These are phyloP conservation scores for Caenorhabditis japonica DNA, from an alignment of 2,888 invertebrate genomes.

Conservation along the genomic window DNA sequence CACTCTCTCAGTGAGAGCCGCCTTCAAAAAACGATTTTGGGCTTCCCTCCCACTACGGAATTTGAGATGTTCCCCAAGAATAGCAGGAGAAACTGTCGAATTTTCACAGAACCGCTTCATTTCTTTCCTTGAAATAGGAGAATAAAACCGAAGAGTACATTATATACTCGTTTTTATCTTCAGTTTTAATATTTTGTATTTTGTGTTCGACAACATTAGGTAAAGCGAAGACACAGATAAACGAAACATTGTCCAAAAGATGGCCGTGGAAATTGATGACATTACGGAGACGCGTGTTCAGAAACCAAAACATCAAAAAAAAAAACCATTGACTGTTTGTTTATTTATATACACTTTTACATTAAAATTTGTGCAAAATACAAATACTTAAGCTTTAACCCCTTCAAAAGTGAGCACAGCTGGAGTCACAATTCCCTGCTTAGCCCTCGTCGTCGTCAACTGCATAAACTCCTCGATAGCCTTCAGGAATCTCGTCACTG, in stretches of 20 bases:
- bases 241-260: constrained; percentile 11
- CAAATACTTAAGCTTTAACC: not conserved
- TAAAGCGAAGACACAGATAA: too few relatives aligned
- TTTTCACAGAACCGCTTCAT: constrained; percentile 32
- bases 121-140: too few relatives aligned
- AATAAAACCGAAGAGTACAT: not conserved
- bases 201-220: constrained; percentile 26
- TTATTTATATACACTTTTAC: too few relatives aligned
- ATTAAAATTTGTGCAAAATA: not conserved
- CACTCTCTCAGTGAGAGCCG: constrained; percentile 57
- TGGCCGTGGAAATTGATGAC: constrained; percentile 43
- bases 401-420: constrained; percentile 14
- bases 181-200: constrained; percentile 31
- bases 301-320: too few relatives aligned
- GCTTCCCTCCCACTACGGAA: constrained; percentile 55
- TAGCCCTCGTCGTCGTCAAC: not conserved
- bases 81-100: constrained; percentile 30
- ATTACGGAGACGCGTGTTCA: not conserved
- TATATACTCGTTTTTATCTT: not conserved
- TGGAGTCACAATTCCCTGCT: constrained; percentile 6
- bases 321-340: too few relatives aligned
- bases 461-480: constrained; percentile 24
- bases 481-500: constrained; percentile 25
- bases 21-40: constrained; percentile 63
- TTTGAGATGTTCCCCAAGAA: constrained; percentile 54